Base-by-base conservation (phyloP, 2,113 vertebrate species). In the Melierax canorus region DNA sequence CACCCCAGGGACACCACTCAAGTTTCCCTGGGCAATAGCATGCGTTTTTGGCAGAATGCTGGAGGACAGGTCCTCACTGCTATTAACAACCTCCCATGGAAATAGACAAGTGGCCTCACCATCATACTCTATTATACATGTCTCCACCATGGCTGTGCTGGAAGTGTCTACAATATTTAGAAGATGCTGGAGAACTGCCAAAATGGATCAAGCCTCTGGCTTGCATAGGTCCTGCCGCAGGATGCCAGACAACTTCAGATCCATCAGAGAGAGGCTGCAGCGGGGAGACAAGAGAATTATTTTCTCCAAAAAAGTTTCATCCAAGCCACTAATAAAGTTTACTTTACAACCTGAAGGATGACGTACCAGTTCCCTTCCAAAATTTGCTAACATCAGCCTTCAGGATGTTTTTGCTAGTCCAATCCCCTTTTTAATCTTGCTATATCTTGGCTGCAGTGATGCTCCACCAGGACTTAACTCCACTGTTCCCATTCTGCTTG, bases 41-140 rank as follows among this genome's bases (percentile, higher is more conserved):
- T 2, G 13, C 0, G 1, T 53, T 9, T 58, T 24, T 30, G 48
- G 30, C 22, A 58, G 38, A 46, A 19, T 3, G 5, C 9, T 16
- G 11, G 38, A 53, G 38, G 27, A 41, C 11, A 66, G 22, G 19
- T 24, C 43, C 6, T 56, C 23, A 6, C 38, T 69, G 17, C 38
- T 24, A 21, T 30, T 29, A 56, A 30, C 46, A 74, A 1, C 15
- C n/a, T 41, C 9, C 7, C 12, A 3, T 5, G 29, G 41, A 55
- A 89, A n/a, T 16, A 71, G 30, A 14, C 72, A 45, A 29, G 23
- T 15, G 68, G 53, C 36, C n/a, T 79, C 66, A 67, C 55, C 67
- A 39, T 19, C 66, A 18, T 0, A 3, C 32, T 48, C 51, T 58
- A 3, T 46, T 32, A 8, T 5, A 23, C 7, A 1, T 24, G 18